These are phyloP conservation scores for Drosophila falleni DNA, from an alignment of 2,888 invertebrate genomes.

Conservation along the genomic window DNA sequence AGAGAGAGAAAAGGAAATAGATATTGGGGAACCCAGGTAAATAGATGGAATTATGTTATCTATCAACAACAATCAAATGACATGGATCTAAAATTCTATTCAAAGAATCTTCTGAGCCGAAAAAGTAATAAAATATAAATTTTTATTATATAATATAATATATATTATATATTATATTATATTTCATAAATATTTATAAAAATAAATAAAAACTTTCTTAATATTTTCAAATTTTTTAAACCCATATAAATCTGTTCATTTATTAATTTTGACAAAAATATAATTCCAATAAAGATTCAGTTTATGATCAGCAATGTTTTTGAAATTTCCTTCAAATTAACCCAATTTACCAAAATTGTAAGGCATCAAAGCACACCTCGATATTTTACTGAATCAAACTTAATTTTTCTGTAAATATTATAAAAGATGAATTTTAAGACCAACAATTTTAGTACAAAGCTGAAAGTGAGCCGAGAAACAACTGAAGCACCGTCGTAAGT, in stretches of 20 bases:
- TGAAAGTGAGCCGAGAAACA: conserved; percentile 5
- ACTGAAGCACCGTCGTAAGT: neutral
- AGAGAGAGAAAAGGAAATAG: neutral
- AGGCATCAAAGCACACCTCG: conserved; percentile 18
- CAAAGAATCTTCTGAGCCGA: neutral
- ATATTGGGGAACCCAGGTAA: neutral
- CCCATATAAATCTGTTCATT: no score
- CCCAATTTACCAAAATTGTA: neutral
- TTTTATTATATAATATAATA: no score
- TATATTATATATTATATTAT: no score
- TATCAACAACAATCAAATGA: neutral
- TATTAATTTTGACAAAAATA: no score
- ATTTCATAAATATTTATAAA: neutral
- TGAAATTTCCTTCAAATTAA: neutral
- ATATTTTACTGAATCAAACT: neutral
- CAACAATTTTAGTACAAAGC: conserved; percentile 12
- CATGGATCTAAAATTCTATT: neutral
- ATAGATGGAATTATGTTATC: neutral
- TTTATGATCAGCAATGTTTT: neutral
- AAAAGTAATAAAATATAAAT: neutral
- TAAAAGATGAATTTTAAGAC: neutral
- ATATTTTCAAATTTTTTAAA: no score
- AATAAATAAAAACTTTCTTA: no score
- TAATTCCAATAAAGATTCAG: no score
- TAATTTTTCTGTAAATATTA: neutral